Base-by-base conservation (phyloP, 2,113 vertebrate species). In the Archocentrus centrarchus region DNA sequence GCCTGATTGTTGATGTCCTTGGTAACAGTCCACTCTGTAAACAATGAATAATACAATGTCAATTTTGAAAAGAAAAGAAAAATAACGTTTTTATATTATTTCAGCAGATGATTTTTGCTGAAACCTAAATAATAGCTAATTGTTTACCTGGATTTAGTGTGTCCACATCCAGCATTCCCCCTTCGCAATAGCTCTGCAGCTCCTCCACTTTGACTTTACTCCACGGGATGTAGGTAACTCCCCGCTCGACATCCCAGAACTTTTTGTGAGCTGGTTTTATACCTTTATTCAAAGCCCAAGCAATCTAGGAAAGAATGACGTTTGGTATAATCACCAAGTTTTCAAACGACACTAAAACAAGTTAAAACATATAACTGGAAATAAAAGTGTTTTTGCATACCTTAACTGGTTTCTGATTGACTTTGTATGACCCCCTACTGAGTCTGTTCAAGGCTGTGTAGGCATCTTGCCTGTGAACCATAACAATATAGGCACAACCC, bases 271-370 rank as follows among this genome's bases (percentile, higher is more conserved):
- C 96, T 18, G 97, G 81, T 88, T 98, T 98, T 93, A 99, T 97
- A 94, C 98, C 98, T 96, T 99, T 99, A 95, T 99, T 99, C 92
- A 99, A 96, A 89, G 98, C 98, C 98, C 98, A 99, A 0, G 98
- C 98, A 93, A 99, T 99, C 98, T 99, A 85, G 57, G 20, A 78
- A 58, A 87, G 11, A 85, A 77, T 22, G 66, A 57, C 0, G 32
- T 79, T 39, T 83, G 13, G 32, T 73, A 66, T 61, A 30, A 55
- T 57, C 4, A 81, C 15, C 2, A 77, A 39, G 37, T 70, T 60
- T 73, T 61, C 6, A 61, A 10, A 44, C 13, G 60, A 10, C 3
- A 75, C 3, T 13, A 39, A 66, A 50, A 50, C 2, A 70, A 27
- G 6, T 53, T 30, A 3, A 7, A 59, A n/a, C 11, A 64, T 20